Conservation (phyloP, 1,140 invertebrate genomes). For the Eumeta japonica region DNA sequence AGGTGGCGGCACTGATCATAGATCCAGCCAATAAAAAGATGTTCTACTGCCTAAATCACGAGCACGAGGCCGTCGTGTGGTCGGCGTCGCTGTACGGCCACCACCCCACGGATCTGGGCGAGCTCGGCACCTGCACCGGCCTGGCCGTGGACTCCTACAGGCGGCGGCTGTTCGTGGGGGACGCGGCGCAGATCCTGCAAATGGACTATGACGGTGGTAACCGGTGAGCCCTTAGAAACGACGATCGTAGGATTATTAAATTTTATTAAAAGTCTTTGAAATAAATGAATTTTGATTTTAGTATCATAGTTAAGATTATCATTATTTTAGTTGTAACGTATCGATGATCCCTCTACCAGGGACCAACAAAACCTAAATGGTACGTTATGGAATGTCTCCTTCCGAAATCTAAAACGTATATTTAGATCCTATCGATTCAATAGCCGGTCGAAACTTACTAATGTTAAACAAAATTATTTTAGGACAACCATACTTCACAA, state of each 20-base stretch:
- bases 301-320: no score
- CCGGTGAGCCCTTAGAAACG: no score
- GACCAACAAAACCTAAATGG: no score
- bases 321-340: no score
- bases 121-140: slow-evolving; percentile 57
- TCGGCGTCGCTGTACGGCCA: slow-evolving; percentile 20
- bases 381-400: no score
- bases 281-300: no score
- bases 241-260: no score
- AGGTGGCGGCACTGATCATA: slow-evolving; percentile 52
- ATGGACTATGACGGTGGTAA: slow-evolving; percentile 65
- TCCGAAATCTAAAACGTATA: no score
- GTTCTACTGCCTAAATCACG: slow-evolving; percentile 56
- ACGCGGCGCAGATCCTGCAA: slow-evolving; percentile 63
- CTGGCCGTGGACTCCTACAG: slow-evolving; percentile 68
- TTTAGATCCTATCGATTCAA: no score
- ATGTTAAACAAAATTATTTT: slow-evolving; percentile 4
- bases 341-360: no score
- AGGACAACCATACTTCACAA: slow-evolving; percentile 50
- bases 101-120: slow-evolving; percentile 12
- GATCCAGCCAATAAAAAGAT: slow-evolving; percentile 56
- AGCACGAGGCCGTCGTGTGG: slow-evolving; percentile 16
- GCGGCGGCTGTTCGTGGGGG: slow-evolving; percentile 67
- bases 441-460: no score
- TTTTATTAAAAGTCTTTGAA: no score